These are phyloP conservation scores for Malurus alboscapulatus DNA, from an alignment of 2,113 vertebrate species.

Conservation along the genomic window DNA sequence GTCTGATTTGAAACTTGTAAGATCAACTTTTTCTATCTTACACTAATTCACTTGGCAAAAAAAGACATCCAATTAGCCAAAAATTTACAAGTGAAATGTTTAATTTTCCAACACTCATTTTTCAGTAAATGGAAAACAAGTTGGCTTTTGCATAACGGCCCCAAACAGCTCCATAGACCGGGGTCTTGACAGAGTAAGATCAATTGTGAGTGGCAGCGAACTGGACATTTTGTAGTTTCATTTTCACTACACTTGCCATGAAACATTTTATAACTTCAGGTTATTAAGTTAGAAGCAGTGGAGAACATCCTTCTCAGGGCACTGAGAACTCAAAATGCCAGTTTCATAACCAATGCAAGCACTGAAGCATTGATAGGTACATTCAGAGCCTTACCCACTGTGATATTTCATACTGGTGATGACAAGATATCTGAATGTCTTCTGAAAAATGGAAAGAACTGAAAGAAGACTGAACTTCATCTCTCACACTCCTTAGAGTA, in stretches of 20 bases:
- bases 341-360: not conserved
- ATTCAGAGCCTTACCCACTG: not conserved
- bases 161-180: not conserved
- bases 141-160: not conserved
- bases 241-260: not conserved
- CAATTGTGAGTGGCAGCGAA: not conserved
- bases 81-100: not conserved
- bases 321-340: not conserved
- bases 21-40: not conserved
- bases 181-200: not conserved
- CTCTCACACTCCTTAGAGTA: not conserved
- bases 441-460: not conserved
- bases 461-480: not conserved
- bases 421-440: not conserved
- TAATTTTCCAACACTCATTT: not conserved
- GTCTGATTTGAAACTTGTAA: not conserved
- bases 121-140: not conserved
- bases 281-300: not conserved
- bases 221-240: not conserved
- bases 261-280: not conserved
- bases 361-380: not conserved
- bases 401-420: not conserved
- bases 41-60: not conserved
- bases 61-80: not conserved
- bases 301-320: not conserved